Conservation (phyloP, 1,140 invertebrate species). For the Tetragnatha versicolor region DNA sequence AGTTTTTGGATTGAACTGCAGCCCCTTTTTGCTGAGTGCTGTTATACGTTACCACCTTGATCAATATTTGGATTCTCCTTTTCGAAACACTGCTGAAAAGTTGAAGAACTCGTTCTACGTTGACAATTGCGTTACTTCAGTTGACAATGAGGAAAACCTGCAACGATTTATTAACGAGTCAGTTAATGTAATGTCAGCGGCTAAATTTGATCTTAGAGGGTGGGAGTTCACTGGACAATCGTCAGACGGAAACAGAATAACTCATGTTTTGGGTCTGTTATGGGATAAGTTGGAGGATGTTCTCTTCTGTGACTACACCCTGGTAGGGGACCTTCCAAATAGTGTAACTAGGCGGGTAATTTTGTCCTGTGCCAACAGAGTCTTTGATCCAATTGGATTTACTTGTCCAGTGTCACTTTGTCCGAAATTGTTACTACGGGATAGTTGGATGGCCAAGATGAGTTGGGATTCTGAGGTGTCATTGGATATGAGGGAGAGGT, state of each 20-base stretch:
- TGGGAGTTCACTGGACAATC: not conserved
- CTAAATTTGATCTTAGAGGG: not conserved
- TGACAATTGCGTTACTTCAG: conserved; percentile 1
- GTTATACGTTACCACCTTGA: not conserved
- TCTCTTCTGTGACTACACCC: not conserved
- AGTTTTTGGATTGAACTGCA: not conserved
- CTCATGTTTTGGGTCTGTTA: not conserved
- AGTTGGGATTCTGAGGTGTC: not conserved
- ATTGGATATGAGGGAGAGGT: not conserved
- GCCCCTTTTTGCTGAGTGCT: not conserved
- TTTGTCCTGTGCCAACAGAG: not conserved
- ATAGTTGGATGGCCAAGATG: not conserved
- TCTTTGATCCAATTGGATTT: not conserved
- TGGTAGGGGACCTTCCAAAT: not conserved
- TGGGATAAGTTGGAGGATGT: not conserved
- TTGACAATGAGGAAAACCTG: not conserved
- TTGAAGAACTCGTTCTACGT: not conserved
- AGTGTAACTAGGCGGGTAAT: not conserved
- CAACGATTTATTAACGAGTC: not conserved
- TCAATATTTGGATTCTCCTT: not conserved
- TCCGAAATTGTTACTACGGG: not conserved
- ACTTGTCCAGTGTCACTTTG: not conserved
- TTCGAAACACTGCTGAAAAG: not conserved
- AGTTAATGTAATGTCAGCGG: not conserved
- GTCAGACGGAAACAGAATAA: not conserved